Evolutionary conservation across 2,113 vertebrate species (phyloP), one percentile per base, ranked within the genome.

Genomic region (Triplophysa tibetana): DNA sequence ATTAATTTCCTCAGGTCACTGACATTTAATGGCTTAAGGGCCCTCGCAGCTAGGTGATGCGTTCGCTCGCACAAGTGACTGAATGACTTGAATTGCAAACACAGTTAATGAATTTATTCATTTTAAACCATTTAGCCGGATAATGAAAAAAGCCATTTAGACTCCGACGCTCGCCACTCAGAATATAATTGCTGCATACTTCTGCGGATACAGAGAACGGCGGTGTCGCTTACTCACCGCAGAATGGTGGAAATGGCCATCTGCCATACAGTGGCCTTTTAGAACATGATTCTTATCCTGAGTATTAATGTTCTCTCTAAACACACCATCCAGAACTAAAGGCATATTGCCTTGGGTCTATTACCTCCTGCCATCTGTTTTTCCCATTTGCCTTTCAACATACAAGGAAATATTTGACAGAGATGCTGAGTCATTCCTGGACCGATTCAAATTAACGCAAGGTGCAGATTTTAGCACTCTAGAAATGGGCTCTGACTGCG

Each of bases 11-110:
- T 48, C 60, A 61, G 61, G 66, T 73, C 60, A 72, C 64, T 77
- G 73, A 67, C 73, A 77, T 83, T 83, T 77, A 83, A 77, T 67
- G 66, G 67, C 60, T 66, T 76, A 77, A 80, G 19, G 50, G 60
- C 64, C 60, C 50, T 63, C 19, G 26, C 66, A 41, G 60, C 24
- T 54, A 68, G 33, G 48, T 70, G 26, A 11, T 24, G 58, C 65
- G 12, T 33, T 60, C 56, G 33, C 54, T 26, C 54, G 43, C 52
- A 70, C 66, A 80, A 74, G 56, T 65, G 73, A 50, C 65, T 17
- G 78, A 58, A 68, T 50, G 24, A 50, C 19, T 58, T 60, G 77
- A 75, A 82, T 83, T 75, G 68, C 64, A 81, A 60, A 60, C 72
- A 76, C 26, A 38, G 54, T 66, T 80, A 52, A 81, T 60, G 54